Conservation (phyloP, 2,888 invertebrate genomes). For the Timema cristinae region DNA sequence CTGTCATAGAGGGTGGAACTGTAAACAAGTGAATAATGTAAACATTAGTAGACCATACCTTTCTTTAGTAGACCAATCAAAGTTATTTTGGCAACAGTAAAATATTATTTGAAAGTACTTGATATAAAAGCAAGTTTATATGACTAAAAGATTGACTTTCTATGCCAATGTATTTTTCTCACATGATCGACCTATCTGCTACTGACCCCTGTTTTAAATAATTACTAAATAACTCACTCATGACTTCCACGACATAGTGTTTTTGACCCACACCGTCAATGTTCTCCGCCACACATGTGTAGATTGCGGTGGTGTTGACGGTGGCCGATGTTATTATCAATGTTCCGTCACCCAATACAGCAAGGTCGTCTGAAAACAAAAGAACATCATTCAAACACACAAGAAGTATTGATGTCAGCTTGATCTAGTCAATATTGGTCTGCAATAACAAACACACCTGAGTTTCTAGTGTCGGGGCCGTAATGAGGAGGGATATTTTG, state of each 20-base stretch:
- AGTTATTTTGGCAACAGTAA: not conserved
- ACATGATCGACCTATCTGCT: not conserved
- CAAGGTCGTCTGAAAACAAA: conserved; percentile 32
- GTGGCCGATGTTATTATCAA: conserved; percentile 46
- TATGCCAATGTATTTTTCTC: not conserved
- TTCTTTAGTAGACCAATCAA: not conserved
- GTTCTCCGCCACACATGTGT: conserved; percentile 56
- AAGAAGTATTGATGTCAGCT: no score
- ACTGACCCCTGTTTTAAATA: no score
- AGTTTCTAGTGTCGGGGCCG: no score
- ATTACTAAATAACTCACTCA: conserved; percentile 22
- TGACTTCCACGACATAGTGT: conserved; percentile 37
- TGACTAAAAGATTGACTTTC: not conserved
- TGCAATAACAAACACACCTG: no score
- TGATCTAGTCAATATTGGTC: no score
- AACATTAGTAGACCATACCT: not conserved
- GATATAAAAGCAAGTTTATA: no score
- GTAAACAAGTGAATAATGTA: no score
- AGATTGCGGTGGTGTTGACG: conserved; percentile 51
- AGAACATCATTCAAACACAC: no score
- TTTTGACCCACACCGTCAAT: conserved; percentile 46
- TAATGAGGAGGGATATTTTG: no score
- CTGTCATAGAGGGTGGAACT: conserved; percentile 34
- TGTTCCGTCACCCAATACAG: conserved; percentile 37
- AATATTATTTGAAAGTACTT: no score